Evolutionary conservation across 2,113 vertebrate species (phyloP).

Genomic region (Ptilonorhynchus violaceus): DNA sequence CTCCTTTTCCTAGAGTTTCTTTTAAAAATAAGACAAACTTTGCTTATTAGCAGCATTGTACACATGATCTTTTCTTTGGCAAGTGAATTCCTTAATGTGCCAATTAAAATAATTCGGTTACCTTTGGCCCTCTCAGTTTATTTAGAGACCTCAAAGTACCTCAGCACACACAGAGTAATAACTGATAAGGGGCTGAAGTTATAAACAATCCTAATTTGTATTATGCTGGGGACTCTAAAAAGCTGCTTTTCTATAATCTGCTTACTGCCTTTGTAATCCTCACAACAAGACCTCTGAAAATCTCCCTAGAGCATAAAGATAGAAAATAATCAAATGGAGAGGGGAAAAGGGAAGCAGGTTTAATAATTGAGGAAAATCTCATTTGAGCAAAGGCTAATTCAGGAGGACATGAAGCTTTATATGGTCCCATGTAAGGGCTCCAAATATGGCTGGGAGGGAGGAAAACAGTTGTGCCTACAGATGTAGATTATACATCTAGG

Average conservation of each 20-base stretch:
- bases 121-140: neutral
- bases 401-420: rapidly evolving
- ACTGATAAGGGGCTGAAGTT: neutral
- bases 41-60: neutral
- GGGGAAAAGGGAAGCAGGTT: neutral
- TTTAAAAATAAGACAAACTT: neutral
- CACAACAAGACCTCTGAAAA: slow-evolving; percentile 13
- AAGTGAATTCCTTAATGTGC: neutral
- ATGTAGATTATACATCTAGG: neutral
- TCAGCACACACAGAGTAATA: neutral
- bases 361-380: slow-evolving; percentile 20
- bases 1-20: neutral
- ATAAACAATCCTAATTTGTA: slow-evolving; percentile 32
- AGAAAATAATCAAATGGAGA: neutral
- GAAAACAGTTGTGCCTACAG: neutral
- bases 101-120: slow-evolving; percentile 8
- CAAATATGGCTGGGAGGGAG: neutral
- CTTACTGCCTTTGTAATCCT: slow-evolving; percentile 47
- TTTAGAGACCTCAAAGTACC: neutral
- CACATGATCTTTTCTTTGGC: neutral
- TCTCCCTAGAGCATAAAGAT: neutral
- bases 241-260: slow-evolving; percentile 31
- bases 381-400: neutral
- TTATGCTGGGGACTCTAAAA: slow-evolving; percentile 11
- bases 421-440: neutral